Evolutionary conservation across 2,888 invertebrate species (phyloP).

Genomic region (Rotaria magnacalcarata): DNA sequence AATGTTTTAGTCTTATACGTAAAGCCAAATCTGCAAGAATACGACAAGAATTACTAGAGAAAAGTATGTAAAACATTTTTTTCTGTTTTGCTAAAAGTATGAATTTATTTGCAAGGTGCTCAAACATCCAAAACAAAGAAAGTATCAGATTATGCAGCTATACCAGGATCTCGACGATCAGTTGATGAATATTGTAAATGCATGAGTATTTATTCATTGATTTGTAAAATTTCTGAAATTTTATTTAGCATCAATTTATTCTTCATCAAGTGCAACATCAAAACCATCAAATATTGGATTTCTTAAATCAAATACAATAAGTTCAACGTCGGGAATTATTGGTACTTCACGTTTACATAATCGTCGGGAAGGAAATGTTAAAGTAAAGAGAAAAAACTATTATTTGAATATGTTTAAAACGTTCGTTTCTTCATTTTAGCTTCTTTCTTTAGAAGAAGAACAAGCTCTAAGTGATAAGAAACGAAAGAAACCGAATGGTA

Average conservation of each 20-base stretch:
- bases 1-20: constrained; percentile 85
- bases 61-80: constrained; percentile 62
- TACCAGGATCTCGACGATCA: constrained; percentile 30
- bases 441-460: constrained; percentile 24
- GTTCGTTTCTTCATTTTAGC: not conserved
- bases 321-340: not conserved
- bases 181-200: constrained; percentile 12
- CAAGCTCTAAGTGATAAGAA: not conserved
- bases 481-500: not conserved
- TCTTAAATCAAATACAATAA: constrained; percentile 5
- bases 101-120: not conserved
- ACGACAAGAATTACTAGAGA: constrained; percentile 80
- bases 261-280: not conserved
- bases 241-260: not conserved
- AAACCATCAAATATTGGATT: not conserved
- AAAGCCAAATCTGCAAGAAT: constrained; percentile 89
- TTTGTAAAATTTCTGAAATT: not conserved
- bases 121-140: constrained; percentile 11
- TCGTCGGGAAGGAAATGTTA: constrained; percentile 8
- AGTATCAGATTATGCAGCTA: constrained; percentile 8
- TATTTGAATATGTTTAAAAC: too few species aligned
- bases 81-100: not conserved
- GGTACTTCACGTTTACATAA: not conserved
- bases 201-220: not conserved
- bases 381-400: not conserved